Evolutionary conservation across 2,113 vertebrate species (phyloP), one percentile per base, ranked within the genome.

Genomic region (Percopsis transmontana): DNA sequence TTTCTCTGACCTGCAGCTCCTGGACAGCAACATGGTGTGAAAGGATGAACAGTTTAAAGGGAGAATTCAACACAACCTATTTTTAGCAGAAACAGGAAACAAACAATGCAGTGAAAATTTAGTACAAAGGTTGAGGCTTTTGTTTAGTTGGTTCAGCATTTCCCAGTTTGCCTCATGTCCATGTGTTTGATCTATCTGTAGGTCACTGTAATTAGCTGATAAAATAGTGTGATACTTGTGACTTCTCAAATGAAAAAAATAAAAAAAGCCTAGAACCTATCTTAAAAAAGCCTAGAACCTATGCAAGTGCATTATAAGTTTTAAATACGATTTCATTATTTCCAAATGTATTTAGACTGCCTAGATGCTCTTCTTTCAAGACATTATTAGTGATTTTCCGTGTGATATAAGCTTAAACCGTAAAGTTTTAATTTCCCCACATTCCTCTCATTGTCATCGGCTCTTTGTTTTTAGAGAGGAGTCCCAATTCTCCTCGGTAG

Each of bases 221-320:
- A 45, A 21, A 50, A 44, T 66, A 40, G 20, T 40, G 20, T 20
- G 52, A 81, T 60, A 77, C 56, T 57, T 74, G 55, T 64, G 74
- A 66, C 65, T 79, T 59, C 67, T 70, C 68, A 62, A 67, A 79
- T 66, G 48, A 41, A 58, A n/a, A 7, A 69, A 48, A 64, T 63
- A 71, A 58, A 69, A 73, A 78, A 71, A 54, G 18, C 66, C 57
- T n/a, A 58, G 76, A 64, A 74, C 15, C n/a, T 45, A 75, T 48
- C 60, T 56, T 60, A 72, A 48, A 57, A 40, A 45, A 58, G 44
- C 66, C 57, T n/a, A 58, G 76, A 64, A 74, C 15, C n/a, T 45
- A 75, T 48, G 80, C 70, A 66, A 68, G 50, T 72, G 69, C 66
- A 76, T 57, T 38, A 72, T 54, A 65, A 58, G 18, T 54, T 47